Evolutionary conservation across 2,113 vertebrate genomes (phyloP), one percentile per base, ranked within the genome.

Genomic region (Microcebus tavaratra): DNA sequence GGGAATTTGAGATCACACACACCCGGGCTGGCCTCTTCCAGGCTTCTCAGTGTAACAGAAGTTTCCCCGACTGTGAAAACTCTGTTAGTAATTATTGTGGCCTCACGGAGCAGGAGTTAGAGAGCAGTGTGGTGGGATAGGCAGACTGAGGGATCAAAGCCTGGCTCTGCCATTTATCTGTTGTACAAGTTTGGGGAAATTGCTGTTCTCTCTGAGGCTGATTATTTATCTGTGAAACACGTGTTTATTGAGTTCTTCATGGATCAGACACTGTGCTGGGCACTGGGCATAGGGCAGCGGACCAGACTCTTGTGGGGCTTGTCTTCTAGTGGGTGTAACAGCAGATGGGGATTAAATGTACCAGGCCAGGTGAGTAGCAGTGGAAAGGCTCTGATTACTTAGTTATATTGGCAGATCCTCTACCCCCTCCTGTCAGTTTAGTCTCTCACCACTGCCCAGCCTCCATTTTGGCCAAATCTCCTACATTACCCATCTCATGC

Each of bases 161-260:
- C 57, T 13, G 17, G 61, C 15, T 53, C 20, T 29, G 36, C 9
- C 31, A 57, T 29, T 53, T 25, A 17, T 1, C 6, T n/a, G 72
- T 39, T 92, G 55, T 39, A 45, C 45, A 81, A 68, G 36, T 84
- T 75, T 84, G 82, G 21, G 59, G 65, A 81, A 84, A 9, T 73
- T 12, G 12, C 57, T 90, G 10, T 59, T 39, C 31, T 90, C 57
- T 31, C 78, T 70, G 50, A 78, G 55, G 6, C 70, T 5, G 68
- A 31, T 68, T 61, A 55, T 34, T 73, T 67, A 31, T 55, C 29
- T 86, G 50, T 53, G 55, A 82, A 83, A 63, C 70, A 50, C 14
- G 14, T 11, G 13, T 72, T 65, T 27, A 48, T 5, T 63, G 94
- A 90, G 53, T 6, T 72, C 34, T n/a, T 75, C 42, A 2, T 23